These are phyloP conservation scores for Dinothrombium tinctorium DNA, from an alignment of 1,140 invertebrate species.

Conservation along the genomic window DNA sequence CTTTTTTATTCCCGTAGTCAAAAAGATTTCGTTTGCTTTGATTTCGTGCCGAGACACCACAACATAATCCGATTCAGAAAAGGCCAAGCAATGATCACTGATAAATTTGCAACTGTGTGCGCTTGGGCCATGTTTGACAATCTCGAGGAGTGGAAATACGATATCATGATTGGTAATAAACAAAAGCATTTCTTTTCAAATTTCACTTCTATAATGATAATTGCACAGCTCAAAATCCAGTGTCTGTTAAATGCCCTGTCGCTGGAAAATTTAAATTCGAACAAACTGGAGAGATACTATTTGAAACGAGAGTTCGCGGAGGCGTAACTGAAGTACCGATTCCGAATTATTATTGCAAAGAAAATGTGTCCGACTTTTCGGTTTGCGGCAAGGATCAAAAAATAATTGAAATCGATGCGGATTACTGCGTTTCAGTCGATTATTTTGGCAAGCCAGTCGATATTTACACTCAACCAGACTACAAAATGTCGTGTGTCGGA, in stretches of 20 bases:
- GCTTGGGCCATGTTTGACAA: slow-evolving; percentile 78
- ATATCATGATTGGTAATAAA: slow-evolving; percentile 42
- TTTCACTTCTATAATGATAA: too few relatives aligned
- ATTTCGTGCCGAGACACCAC: slow-evolving; percentile 82
- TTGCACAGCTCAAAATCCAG: slow-evolving; percentile 52
- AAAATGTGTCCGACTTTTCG: slow-evolving; percentile 81
- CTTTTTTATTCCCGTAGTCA: too few relatives aligned
- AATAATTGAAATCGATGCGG: slow-evolving; percentile 73
- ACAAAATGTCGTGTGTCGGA: slow-evolving; percentile 86
- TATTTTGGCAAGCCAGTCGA: slow-evolving; percentile 72
- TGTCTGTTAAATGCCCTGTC: slow-evolving; percentile 75
- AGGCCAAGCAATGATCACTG: slow-evolving; percentile 59
- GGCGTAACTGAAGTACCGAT: slow-evolving; percentile 77
- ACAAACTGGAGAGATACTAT: slow-evolving; percentile 60
- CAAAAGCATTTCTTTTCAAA: too few relatives aligned
- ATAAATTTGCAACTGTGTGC: slow-evolving; percentile 70
- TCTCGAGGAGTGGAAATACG: slow-evolving; percentile 59
- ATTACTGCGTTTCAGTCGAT: slow-evolving; percentile 85
- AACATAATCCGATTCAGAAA: slow-evolving; percentile 80
- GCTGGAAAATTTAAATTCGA: slow-evolving; percentile 85
- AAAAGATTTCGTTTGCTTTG: slow-evolving; percentile 90
- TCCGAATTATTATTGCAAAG: slow-evolving; percentile 72
- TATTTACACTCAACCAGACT: slow-evolving; percentile 86
- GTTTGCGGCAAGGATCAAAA: slow-evolving; percentile 81
- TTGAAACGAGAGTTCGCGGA: slow-evolving; percentile 73